Evolutionary conservation across 2,888 invertebrate species (phyloP).

Genomic region (Tipula unca): DNA sequence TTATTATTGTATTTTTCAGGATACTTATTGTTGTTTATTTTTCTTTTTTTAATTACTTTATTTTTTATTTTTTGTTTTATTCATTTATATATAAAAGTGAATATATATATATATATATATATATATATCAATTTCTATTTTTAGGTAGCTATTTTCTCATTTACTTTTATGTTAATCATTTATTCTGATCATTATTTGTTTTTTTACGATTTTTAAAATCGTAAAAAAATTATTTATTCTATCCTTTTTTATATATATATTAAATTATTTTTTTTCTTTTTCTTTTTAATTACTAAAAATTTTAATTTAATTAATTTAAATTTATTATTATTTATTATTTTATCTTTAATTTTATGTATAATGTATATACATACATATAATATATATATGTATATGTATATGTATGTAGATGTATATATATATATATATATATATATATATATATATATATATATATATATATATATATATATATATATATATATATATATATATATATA

Average conservation of each 20-base stretch:
- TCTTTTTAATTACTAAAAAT: neutral
- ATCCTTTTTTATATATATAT: neutral
- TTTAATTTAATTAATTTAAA: neutral
- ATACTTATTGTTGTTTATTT: neutral
- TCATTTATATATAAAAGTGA: constrained; percentile 14
- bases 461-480: neutral
- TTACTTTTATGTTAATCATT: neutral
- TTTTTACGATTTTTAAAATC: neutral
- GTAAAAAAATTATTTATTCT: constrained; percentile 8
- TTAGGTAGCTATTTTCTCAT: constrained; percentile 1
- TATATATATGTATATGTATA: neutral
- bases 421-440: neutral
- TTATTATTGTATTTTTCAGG: neutral
- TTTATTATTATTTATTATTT: neutral
- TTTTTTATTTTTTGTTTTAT: constrained; percentile 15
- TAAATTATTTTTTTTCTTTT: neutral
- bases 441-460: neutral
- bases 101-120: neutral
- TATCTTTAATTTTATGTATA: neutral
- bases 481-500: too few species aligned
- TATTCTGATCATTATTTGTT: neutral
- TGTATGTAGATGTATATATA: too few species aligned
- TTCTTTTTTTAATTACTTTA: neutral
- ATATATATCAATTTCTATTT: neutral
- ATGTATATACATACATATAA: neutral